Conservation (phyloP, 2,888 invertebrate genomes). For the Melikaiella ostensackeni region DNA sequence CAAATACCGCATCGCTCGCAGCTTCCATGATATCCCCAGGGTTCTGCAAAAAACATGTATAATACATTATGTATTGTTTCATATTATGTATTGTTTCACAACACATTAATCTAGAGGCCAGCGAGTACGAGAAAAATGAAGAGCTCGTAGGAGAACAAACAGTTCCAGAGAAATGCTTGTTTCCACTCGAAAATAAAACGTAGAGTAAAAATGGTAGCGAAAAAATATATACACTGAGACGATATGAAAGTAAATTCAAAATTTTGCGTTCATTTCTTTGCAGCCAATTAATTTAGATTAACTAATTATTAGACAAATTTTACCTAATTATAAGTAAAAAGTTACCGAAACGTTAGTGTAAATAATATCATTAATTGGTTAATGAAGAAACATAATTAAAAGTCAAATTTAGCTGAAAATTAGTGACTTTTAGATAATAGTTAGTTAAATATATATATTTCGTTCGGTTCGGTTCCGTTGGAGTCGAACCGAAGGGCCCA, state of each 20-base stretch:
- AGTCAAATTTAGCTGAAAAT: too few relatives aligned
- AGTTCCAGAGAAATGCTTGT: slow-evolving; percentile 31
- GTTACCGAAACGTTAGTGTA: too few relatives aligned
- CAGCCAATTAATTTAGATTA: too few relatives aligned
- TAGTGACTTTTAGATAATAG: too few relatives aligned
- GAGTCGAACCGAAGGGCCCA: too few relatives aligned
- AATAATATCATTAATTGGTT: too few relatives aligned
- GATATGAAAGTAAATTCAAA: slow-evolving; percentile 1
- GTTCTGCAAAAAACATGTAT: neutral
- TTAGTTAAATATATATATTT: too few relatives aligned
- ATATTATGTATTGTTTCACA: slow-evolving; percentile 32
- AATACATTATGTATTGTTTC: slow-evolving; percentile 28
- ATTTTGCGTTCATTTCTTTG: neutral
- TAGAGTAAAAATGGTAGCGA: neutral
- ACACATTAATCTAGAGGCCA: slow-evolving; percentile 10
- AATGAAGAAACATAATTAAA: too few relatives aligned
- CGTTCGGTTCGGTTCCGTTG: too few relatives aligned
- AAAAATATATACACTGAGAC: neutral
- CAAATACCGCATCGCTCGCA: neutral
- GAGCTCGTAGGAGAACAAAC: slow-evolving; percentile 1
- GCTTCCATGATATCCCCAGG: neutral
- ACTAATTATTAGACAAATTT: too few relatives aligned
- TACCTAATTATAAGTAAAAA: too few relatives aligned
- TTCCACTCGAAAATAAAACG: slow-evolving; percentile 24
- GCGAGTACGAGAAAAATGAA: slow-evolving; percentile 8